Conservation (phyloP, 2,113 vertebrate genomes). For the Danio rerio region DNA sequence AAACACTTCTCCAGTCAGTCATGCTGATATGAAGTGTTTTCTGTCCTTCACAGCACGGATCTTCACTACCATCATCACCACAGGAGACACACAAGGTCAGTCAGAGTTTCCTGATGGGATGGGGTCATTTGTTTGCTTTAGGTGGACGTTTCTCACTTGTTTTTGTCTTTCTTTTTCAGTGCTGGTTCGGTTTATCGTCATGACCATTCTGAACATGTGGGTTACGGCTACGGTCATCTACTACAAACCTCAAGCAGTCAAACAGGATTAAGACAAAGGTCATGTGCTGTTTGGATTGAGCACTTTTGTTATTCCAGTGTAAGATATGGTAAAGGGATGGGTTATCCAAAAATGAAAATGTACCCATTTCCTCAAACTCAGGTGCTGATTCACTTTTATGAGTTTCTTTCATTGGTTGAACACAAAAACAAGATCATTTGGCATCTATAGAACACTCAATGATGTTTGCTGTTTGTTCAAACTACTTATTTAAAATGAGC, state of each 20-base stretch:
- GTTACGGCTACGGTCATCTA: conserved; percentile 83
- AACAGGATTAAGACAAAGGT: conserved; percentile 69
- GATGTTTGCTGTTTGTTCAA: too few species aligned
- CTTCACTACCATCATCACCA: conserved; percentile 89
- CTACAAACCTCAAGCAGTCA: conserved; percentile 79
- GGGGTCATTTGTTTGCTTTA: neutral
- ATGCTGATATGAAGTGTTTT: conserved; percentile 29
- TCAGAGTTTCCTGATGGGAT: conserved; percentile 2
- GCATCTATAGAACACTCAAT: too few species aligned
- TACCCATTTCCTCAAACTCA: too few species aligned
- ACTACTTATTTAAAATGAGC: too few species aligned
- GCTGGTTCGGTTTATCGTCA: conserved; percentile 83
- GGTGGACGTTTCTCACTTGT: neutral
- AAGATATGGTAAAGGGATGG: too few species aligned
- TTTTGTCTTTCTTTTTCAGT: conserved; percentile 73
- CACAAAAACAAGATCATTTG: too few species aligned
- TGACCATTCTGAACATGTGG: conserved; percentile 88
- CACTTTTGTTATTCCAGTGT: neutral
- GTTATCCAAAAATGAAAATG: too few species aligned
- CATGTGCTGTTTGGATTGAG: neutral
- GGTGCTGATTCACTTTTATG: too few species aligned
- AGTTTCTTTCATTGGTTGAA: too few species aligned
- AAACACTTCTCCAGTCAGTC: conserved; percentile 47
- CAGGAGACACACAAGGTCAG: conserved; percentile 86
- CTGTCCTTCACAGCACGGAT: conserved; percentile 85